phyloP scores from a whole-genome alignment of 2,113 vertebrate genomes.

The Macquaria australasica region DNA sequence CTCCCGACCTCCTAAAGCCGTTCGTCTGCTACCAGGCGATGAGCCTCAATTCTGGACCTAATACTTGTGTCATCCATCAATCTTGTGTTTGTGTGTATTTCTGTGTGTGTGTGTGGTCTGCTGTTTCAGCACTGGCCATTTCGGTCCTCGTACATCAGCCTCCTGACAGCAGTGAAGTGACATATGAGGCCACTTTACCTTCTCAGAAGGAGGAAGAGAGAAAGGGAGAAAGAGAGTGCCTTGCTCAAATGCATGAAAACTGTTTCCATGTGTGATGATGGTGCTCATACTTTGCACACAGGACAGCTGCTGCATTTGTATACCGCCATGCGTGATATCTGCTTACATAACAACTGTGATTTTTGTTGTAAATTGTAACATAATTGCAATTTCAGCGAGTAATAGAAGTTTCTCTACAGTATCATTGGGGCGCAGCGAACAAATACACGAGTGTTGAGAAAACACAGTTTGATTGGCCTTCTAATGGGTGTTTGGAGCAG shows the following conservation, averaged over 20 bases:
- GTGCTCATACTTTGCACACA: background rate
- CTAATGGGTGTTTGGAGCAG: conserved; percentile 70
- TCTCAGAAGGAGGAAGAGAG: conserved; percentile 33
- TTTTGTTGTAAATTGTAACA: conserved; percentile 1
- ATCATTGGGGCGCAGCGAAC: conserved; percentile 20
- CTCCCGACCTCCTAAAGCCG: conserved; percentile 20
- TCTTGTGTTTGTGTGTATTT: conserved; percentile 45
- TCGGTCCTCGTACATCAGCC: conserved; percentile 69
- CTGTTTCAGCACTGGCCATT: conserved; percentile 78
- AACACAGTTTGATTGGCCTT: conserved; percentile 54
- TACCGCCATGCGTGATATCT: background rate
- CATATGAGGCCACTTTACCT: conserved; percentile 72
- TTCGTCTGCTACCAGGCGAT: conserved; percentile 42
- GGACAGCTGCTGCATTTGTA: conserved; percentile 1
- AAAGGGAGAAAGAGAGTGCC: background rate
- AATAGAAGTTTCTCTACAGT: conserved; percentile 11
- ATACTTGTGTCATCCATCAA: conserved; percentile 70
- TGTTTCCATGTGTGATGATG: background rate
- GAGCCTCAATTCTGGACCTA: conserved; percentile 51
- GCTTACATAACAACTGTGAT: background rate
- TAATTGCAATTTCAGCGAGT: conserved; percentile 13
- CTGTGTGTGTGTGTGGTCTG: conserved; percentile 68
- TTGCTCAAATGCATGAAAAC: conserved; percentile 31
- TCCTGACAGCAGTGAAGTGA: conserved; percentile 70
- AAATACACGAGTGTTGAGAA: conserved; percentile 49